Evolutionary conservation across 2,888 invertebrate species (phyloP).

Genomic region (Oxycera nigricornis): DNA sequence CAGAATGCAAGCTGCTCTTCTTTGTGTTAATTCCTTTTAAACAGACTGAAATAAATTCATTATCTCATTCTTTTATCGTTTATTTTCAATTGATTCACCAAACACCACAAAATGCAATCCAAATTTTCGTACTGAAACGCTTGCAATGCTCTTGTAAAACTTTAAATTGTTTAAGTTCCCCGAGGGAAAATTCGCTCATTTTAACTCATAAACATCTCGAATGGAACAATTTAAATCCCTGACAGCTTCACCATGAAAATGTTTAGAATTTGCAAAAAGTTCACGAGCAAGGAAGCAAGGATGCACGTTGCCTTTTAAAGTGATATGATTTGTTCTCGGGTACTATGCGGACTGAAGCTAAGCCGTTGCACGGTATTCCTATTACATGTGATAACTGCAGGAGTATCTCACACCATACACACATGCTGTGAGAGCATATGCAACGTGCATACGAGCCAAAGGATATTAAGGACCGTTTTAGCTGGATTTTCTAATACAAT

Average conservation of each 20-base stretch:
- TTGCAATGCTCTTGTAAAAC: not conserved
- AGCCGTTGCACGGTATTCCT: not conserved
- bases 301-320: conserved; percentile 7
- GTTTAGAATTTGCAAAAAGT: conserved; percentile 33
- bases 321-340: conserved; percentile 36
- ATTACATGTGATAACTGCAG: not conserved
- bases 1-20: too few species aligned
- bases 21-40: too few species aligned
- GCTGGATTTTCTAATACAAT: not conserved
- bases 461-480: conserved; percentile 7
- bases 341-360: conserved; percentile 18
- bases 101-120: not conserved
- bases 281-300: not conserved
- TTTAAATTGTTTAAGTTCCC: conserved; percentile 7
- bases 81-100: too few species aligned
- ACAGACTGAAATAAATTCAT: too few species aligned
- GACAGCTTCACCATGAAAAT: conserved; percentile 19
- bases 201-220: conserved; percentile 15
- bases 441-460: not conserved
- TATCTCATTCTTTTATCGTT: too few species aligned
- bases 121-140: not conserved
- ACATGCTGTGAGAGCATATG: conserved; percentile 2
- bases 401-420: conserved; percentile 3
- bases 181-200: not conserved
- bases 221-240: conserved; percentile 32